These are phyloP conservation scores for Phycodurus eques DNA, from an alignment of 2,113 vertebrate genomes.

Conservation along the genomic window DNA sequence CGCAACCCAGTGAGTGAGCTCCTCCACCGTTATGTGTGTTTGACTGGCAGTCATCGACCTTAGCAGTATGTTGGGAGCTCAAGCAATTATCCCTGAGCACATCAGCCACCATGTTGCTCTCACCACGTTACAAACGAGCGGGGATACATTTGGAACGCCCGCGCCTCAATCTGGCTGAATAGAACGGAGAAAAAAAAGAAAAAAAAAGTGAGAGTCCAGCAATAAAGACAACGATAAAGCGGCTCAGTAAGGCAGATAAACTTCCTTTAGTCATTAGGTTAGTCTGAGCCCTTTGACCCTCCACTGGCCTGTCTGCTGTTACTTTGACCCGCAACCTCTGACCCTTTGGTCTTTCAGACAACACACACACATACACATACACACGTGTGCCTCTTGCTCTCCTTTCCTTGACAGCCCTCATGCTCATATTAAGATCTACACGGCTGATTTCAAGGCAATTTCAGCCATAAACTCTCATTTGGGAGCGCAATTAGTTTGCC, in stretches of 20 bases:
- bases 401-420: slow-evolving; percentile 70
- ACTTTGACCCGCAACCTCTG: slow-evolving; percentile 61
- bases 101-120: slow-evolving; percentile 36
- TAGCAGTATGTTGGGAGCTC: slow-evolving; percentile 55
- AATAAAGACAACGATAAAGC: slow-evolving; percentile 17
- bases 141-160: background rate
- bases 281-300: slow-evolving; percentile 67
- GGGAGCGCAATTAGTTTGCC: slow-evolving; percentile 65
- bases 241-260: slow-evolving; percentile 56
- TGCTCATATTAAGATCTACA: slow-evolving; percentile 74
- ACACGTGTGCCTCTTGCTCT: slow-evolving; percentile 41
- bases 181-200: slow-evolving; percentile 1
- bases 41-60: slow-evolving; percentile 45
- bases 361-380: slow-evolving; percentile 19
- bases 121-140: slow-evolving; percentile 10
- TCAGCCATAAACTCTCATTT: slow-evolving; percentile 77
- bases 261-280: slow-evolving; percentile 64
- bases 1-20: slow-evolving; percentile 57
- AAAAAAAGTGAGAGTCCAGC: slow-evolving; percentile 40
- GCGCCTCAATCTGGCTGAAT: background rate
- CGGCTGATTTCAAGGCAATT: slow-evolving; percentile 61
- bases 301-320: slow-evolving; percentile 63
- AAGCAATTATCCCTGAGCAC: slow-evolving; percentile 54
- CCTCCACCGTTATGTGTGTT: slow-evolving; percentile 56
- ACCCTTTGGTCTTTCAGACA: slow-evolving; percentile 55